These are phyloP conservation scores for Planococcus citri DNA, from an alignment of 1,140 invertebrate species.

Conservation along the genomic window DNA sequence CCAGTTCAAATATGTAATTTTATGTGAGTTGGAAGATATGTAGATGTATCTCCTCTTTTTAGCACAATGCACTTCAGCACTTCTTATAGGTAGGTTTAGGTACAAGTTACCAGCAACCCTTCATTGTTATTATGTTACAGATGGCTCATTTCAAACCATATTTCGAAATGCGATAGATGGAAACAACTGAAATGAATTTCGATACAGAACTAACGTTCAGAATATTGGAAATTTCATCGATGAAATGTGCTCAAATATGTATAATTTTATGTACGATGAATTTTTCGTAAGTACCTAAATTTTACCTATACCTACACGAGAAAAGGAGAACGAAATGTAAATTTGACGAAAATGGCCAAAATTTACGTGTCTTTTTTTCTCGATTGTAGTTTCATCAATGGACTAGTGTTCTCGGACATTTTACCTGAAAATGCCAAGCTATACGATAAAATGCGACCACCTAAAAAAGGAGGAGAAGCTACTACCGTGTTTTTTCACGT, in stretches of 20 bases:
- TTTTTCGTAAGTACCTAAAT: background rate
- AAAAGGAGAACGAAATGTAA: no score
- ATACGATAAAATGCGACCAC: conserved; percentile 82
- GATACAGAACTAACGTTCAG: background rate
- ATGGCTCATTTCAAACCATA: background rate
- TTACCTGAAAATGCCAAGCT: conserved; percentile 69
- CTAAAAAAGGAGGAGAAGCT: conserved; percentile 71
- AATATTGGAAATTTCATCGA: background rate
- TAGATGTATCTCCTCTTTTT: no score
- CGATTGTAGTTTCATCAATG: conserved; percentile 43
- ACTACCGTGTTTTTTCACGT: conserved; percentile 82
- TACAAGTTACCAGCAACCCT: no score
- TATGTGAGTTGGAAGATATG: no score
- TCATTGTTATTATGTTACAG: background rate
- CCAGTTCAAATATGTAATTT: no score
- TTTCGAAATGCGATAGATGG: background rate
- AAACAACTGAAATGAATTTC: background rate
- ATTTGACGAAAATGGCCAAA: background rate
- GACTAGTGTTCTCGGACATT: conserved; percentile 66
- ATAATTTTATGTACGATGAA: background rate
- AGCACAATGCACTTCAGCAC: no score
- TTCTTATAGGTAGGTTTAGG: no score
- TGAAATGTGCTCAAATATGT: background rate
- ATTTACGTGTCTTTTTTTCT: background rate
- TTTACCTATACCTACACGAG: no score